These are phyloP conservation scores for Philopotamus ludificatus DNA, from an alignment of 1,140 invertebrate species.

Conservation along the genomic window DNA sequence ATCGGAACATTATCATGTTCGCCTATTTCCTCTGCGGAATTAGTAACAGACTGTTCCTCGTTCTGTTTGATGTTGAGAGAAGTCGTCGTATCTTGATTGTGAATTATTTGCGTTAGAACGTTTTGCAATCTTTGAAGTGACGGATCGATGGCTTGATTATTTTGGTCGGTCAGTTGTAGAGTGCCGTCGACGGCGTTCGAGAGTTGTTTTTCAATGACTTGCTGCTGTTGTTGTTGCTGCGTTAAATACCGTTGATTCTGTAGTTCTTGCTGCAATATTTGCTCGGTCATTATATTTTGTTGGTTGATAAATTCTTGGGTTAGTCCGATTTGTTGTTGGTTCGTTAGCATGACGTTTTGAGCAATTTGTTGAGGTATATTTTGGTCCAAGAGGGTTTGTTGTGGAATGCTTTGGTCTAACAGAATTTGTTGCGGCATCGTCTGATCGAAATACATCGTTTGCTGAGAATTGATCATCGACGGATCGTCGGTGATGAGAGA, in stretches of 20 bases:
- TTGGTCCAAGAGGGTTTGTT: constrained; percentile 54
- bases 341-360: constrained; percentile 50
- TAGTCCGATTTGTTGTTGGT: constrained; percentile 46
- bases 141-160: constrained; percentile 52
- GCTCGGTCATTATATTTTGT: constrained; percentile 45
- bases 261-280: constrained; percentile 42
- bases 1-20: constrained; percentile 15
- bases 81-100: constrained; percentile 43
- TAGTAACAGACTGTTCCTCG: constrained; percentile 41
- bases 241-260: constrained; percentile 42
- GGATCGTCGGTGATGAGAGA: constrained; percentile 47
- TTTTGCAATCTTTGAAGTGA: constrained; percentile 54
- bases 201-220: constrained; percentile 44
- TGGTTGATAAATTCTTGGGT: constrained; percentile 46
- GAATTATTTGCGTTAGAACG: constrained; percentile 53
- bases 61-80: constrained; percentile 45
- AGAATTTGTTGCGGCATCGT: constrained; percentile 43
- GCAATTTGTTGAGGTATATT: constrained; percentile 57
- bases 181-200: constrained; percentile 45
- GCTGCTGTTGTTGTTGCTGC: constrained; percentile 46
- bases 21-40: constrained; percentile 32
- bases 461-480: constrained; percentile 51
- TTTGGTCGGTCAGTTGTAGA: constrained; percentile 45
- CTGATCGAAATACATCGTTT: constrained; percentile 41
- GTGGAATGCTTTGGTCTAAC: constrained; percentile 61